These are phyloP conservation scores for Leptoclinus maculatus DNA, from an alignment of 2,797 vertebrate genomes.

Conservation along the genomic window DNA sequence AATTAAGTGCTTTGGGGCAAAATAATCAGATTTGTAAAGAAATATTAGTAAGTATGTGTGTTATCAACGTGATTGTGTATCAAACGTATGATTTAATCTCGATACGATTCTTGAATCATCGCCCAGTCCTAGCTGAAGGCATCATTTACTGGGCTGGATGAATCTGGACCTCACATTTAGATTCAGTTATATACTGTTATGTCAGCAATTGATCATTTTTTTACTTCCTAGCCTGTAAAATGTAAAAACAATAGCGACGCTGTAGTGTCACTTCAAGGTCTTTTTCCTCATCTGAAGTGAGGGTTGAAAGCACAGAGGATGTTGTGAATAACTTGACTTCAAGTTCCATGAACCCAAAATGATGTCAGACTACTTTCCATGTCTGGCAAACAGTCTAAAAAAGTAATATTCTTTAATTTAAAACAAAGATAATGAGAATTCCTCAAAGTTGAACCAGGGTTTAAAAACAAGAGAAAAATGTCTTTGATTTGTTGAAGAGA, in stretches of 20 bases:
- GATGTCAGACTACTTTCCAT: background rate
- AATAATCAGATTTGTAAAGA: no score
- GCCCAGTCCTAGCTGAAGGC: background rate
- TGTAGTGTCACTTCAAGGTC: background rate
- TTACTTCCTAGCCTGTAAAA: background rate
- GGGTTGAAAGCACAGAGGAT: background rate
- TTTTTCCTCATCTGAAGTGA: background rate
- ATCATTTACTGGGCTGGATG: background rate
- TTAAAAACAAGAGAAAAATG: no score
- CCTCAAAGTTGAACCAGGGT: background rate
- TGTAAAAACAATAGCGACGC: background rate
- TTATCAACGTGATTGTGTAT: no score
- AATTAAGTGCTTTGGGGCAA: no score
- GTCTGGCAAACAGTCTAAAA: background rate
- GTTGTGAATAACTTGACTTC: background rate
- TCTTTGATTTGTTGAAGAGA: background rate
- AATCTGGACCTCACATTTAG: background rate
- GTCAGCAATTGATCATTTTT: background rate
- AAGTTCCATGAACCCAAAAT: background rate
- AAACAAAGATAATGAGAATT: background rate
- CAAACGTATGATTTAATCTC: no score
- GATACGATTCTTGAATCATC: no score
- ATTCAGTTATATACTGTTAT: background rate
- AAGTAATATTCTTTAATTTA: background rate
- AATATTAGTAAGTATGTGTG: no score